Evolutionary conservation across 2,113 vertebrate species (phyloP).

Genomic region (Petromus typicus): DNA sequence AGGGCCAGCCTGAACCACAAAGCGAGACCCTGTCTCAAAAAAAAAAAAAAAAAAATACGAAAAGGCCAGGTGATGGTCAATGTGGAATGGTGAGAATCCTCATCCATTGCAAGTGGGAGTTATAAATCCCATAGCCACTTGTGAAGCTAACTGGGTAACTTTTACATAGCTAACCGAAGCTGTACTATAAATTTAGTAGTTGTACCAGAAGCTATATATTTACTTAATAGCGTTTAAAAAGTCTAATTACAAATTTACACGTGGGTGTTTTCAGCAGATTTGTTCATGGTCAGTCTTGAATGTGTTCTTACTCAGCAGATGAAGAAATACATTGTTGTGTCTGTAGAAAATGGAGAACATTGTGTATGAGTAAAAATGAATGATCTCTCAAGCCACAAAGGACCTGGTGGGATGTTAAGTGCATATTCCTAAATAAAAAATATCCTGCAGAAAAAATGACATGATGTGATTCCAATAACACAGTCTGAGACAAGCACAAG

Average conservation of each 20-base stretch:
- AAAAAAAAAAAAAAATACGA: too few relatives aligned
- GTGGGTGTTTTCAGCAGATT: neutral
- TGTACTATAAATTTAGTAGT: neutral
- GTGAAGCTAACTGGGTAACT: neutral
- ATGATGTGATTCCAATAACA: neutral
- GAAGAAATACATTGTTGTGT: neutral
- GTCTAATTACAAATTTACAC: neutral
- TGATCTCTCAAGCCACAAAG: neutral
- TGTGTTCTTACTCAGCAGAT: neutral
- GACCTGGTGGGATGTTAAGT: neutral
- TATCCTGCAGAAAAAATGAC: neutral
- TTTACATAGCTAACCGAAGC: neutral
- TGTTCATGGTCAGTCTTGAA: neutral
- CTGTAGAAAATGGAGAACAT: neutral
- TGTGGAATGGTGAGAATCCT: neutral
- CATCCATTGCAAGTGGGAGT: neutral
- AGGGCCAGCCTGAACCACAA: too few relatives aligned
- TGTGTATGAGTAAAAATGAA: neutral
- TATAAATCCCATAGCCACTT: neutral
- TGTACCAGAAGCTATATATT: neutral
- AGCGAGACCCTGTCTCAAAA: too few relatives aligned
- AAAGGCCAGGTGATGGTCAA: neutral
- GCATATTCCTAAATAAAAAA: neutral
- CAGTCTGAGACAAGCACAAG: neutral
- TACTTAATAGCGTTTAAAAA: neutral